Percentiles rank a stretch among this genome's conserved stretches.
phyloP scores from a whole-genome alignment of 2,113 vertebrate species.

The Ophthalmolycus amberensis region DNA sequence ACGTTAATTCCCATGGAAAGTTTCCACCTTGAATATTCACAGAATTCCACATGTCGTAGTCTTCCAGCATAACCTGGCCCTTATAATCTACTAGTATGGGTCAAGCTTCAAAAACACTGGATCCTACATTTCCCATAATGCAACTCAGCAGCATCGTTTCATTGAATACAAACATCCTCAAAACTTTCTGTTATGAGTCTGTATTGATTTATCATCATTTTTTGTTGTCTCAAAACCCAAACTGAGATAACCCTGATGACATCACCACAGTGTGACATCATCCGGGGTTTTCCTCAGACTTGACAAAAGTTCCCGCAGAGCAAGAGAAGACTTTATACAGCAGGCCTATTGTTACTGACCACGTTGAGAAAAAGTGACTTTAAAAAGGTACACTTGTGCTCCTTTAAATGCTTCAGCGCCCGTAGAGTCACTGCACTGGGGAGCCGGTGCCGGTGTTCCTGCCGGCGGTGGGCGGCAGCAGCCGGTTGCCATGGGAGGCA shows the following conservation, averaged over 20 bases:
- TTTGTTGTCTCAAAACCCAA: not conserved
- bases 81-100: not conserved
- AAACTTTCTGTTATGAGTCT: not conserved
- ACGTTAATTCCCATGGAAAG: too few relatives aligned
- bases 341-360: not conserved
- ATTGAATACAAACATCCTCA: not conserved
- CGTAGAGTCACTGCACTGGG: not conserved
- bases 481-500: conserved; percentile 61
- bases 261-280: not conserved
- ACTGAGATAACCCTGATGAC: not conserved
- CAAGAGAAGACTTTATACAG: not conserved
- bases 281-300: not conserved
- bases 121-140: not conserved
- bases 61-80: too few relatives aligned
- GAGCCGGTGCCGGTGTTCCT: not conserved
- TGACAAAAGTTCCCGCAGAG: not conserved
- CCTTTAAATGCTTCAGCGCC: conserved; percentile 8
- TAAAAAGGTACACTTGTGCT: not conserved
- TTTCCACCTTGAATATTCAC: too few relatives aligned
- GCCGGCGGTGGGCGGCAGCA: conserved; percentile 46
- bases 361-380: not conserved
- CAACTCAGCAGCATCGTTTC: not conserved
- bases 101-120: not conserved
- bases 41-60: too few relatives aligned
- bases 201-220: not conserved